Conservation (phyloP, 2,797 vertebrate genomes). For the Xyrichtys novacula region DNA sequence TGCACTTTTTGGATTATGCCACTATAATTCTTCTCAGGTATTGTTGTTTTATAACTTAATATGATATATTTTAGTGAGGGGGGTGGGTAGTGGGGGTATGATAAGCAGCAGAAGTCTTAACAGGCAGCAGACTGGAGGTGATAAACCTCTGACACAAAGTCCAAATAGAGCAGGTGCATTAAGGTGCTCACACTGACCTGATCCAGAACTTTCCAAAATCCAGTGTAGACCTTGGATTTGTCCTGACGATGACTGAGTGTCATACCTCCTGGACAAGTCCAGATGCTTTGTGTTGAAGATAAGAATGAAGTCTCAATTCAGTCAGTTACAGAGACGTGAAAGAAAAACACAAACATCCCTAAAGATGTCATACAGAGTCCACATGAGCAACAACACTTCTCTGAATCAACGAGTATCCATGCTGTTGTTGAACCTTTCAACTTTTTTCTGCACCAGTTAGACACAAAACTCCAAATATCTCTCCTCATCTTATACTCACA, state of each 20-base stretch:
- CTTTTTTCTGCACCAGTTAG: too few species aligned
- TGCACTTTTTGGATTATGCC: conserved; percentile 83
- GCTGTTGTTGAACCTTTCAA: too few species aligned
- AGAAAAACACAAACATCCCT: not conserved
- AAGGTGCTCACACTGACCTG: conserved; percentile 52
- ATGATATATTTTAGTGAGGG: conserved; percentile 83
- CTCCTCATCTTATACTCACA: too few species aligned
- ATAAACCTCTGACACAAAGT: conserved; percentile 66
- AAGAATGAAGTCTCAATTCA: conserved; percentile 4
- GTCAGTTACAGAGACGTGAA: not conserved
- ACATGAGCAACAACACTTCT: too few species aligned
- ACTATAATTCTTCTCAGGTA: conserved; percentile 81
- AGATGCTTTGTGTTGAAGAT: conserved; percentile 6
- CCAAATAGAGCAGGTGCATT: conserved; percentile 61
- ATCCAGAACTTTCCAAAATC: conserved; percentile 26
- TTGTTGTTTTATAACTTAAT: conserved; percentile 85
- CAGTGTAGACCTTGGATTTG: conserved; percentile 7
- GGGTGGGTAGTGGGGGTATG: conserved; percentile 58
- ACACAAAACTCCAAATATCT: too few species aligned
- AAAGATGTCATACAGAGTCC: not conserved
- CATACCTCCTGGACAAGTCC: not conserved
- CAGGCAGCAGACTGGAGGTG: conserved; percentile 65
- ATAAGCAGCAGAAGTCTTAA: conserved; percentile 69
- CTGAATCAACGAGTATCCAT: too few species aligned
- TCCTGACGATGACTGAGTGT: conserved; percentile 11